These are phyloP conservation scores for Trichoplusia ni DNA, from an alignment of 1,140 invertebrate species.

Conservation along the genomic window DNA sequence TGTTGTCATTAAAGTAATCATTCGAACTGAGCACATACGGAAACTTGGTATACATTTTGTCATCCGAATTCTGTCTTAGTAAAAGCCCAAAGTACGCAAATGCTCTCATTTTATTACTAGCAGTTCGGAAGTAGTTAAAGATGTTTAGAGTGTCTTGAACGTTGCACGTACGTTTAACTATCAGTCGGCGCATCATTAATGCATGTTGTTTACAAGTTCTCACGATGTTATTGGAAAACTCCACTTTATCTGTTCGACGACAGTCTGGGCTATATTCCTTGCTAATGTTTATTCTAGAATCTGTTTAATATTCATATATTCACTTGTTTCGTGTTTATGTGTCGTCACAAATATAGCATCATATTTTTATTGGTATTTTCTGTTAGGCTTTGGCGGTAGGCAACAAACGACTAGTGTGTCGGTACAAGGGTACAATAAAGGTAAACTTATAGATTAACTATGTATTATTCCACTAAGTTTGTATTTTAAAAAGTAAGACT, in stretches of 20 bases:
- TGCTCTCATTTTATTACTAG: conserved; percentile 13
- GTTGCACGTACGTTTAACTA: conserved; percentile 9
- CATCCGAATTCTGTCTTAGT: background rate
- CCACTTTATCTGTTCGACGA: conserved; percentile 1
- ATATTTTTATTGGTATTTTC: no score
- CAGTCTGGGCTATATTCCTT: background rate
- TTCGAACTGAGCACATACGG: no score
- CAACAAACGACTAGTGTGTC: no score
- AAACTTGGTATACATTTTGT: no score
- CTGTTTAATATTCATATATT: background rate
- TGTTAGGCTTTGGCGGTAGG: no score
- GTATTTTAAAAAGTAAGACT: no score
- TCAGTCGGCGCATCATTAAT: conserved; percentile 25
- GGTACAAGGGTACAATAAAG: no score
- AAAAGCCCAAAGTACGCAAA: background rate
- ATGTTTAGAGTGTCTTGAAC: conserved; percentile 24
- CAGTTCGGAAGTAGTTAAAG: conserved; percentile 6
- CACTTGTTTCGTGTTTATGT: background rate
- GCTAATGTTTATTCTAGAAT: background rate
- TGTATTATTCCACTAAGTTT: no score
- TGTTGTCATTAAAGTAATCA: no score
- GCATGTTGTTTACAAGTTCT: conserved; percentile 29
- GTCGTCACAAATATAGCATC: no score
- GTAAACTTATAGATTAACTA: no score
- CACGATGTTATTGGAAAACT: conserved; percentile 20